Percentiles rank a stretch among this genome's conserved stretches.
These are phyloP conservation scores for Cordilura impudica DNA, from an alignment of 2,888 invertebrate genomes.

Conservation along the genomic window DNA sequence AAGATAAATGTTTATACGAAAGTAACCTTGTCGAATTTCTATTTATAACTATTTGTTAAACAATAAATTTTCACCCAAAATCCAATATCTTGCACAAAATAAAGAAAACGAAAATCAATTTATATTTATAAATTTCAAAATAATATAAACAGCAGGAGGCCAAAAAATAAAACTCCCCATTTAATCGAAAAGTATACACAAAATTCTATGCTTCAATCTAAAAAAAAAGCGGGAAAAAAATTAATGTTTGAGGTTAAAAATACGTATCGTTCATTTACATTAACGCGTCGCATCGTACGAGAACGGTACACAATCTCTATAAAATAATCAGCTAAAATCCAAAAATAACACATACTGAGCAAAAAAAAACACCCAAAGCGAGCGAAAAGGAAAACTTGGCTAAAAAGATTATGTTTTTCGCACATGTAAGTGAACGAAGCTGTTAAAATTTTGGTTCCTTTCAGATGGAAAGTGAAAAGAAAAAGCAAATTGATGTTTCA, in stretches of 20 bases:
- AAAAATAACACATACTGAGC: conserved; percentile 39
- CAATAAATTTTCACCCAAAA: too few relatives aligned
- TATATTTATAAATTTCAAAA: neutral
- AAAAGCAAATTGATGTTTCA: conserved; percentile 43
- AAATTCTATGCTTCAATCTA: neutral
- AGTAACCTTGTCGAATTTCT: too few relatives aligned
- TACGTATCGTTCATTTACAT: conserved; percentile 23
- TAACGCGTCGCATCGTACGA: conserved; percentile 16
- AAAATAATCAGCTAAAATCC: conserved; percentile 17
- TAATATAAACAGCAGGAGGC: conserved; percentile 36
- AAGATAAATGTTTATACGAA: too few relatives aligned
- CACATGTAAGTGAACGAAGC: conserved; percentile 29
- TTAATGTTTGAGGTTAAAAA: conserved; percentile 30
- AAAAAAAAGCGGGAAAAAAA: conserved; percentile 32
- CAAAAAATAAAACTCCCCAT: neutral
- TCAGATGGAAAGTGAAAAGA: neutral
- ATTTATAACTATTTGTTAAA: too few relatives aligned
- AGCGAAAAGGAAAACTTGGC: neutral
- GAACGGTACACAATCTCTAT: neutral
- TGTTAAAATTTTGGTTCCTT: conserved; percentile 17
- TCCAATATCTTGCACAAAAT: neutral
- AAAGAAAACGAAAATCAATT: neutral
- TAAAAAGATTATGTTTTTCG: conserved; percentile 34
- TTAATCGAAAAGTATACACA: neutral
- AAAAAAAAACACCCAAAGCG: neutral